A percentile compares a stretch with the other conserved stretches of the same genome.
Conservation (phyloP, 37 sponge, comb jelly and placozoan genomes). For the Hormiphora californensis region DNA sequence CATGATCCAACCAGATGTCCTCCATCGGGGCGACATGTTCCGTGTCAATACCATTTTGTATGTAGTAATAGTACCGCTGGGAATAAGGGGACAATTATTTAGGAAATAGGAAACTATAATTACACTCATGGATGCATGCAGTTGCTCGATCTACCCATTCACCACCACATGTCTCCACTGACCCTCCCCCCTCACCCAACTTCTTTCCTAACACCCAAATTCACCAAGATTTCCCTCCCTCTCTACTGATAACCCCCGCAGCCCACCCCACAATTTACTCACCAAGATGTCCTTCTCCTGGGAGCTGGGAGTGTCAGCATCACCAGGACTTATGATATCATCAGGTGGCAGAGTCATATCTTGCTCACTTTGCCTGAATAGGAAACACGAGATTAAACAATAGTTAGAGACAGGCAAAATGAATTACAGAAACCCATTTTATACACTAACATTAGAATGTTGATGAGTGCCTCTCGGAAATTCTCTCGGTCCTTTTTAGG, state of each 20-base stretch:
- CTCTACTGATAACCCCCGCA: too few species aligned
- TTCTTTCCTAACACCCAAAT: too few species aligned
- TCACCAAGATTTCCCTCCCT: too few species aligned
- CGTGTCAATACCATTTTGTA: slow-evolving; percentile 95
- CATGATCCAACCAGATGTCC: slow-evolving; percentile 80
- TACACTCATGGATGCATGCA: too few species aligned
- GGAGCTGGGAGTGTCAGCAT: slow-evolving; percentile 57
- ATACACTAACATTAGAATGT: slow-evolving; percentile 73
- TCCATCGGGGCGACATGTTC: slow-evolving; percentile 95
- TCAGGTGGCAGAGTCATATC: slow-evolving; percentile 34
- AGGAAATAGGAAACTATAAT: too few species aligned
- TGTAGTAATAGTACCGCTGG: slow-evolving; percentile 97
- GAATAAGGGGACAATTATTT: background rate
- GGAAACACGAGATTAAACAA: background rate
- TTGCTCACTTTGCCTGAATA: background rate
- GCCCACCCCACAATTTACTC: background rate
- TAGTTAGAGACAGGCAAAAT: background rate
- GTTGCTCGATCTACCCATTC: too few species aligned
- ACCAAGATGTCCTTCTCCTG: slow-evolving; percentile 85
- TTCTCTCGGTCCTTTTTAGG: slow-evolving; percentile 66
- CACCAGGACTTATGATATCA: background rate
- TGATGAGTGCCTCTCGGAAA: slow-evolving; percentile 85
- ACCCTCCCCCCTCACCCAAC: too few species aligned
- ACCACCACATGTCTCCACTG: too few species aligned
- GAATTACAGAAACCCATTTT: background rate